Evolutionary conservation across 2,113 vertebrate genomes (phyloP), one percentile per base, ranked within the genome.

Genomic region (Todiramphus saurophagus): DNA sequence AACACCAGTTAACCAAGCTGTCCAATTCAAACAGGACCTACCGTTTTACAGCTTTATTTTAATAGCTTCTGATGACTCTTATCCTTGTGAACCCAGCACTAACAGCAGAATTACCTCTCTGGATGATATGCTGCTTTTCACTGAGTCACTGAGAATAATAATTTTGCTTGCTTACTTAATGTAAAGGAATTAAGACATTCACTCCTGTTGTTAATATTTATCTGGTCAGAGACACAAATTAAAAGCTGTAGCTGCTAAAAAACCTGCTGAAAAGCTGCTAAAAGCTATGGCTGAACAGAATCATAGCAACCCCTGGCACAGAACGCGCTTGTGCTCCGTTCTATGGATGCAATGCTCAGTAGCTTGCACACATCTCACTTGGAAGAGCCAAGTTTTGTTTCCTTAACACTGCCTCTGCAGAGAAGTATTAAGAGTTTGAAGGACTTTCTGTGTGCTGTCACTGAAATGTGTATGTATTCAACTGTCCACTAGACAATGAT

Each of bases 1-100:
- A 96, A 84, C 59, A 80, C 55, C 69, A 77, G 63, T 77, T 95
- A 96, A 87, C 41, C 50, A 90, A 94, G 48, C 30, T 82, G 64
- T 43, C 75, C 72, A 95, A 72, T 50, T 89, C 87, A 94, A 94
- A 93, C 68, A 94, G 64, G 59, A 53, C 46, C n/a, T 59, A 27
- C 82, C 13, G 1, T 85, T 93, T 93, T 84, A 89, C 69, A 96
- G 77, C 74, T 87, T 75, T 76, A 90, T 77, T 89, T 90, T 81
- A 93, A 87, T 30, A 84, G 35, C 51, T 90, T 89, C 73, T 82
- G 62, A 87, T 58, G 70, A 84, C 44, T 86, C 48, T 56, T 77
- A 70, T 16, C 55, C 53, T 70, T 81, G 69, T 53, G 37, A n/a
- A 81, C 16, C 35, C 0, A 0, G 48, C 60, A 91, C 44, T 46